Conservation (phyloP, 2,113 vertebrate species). For the Cololabis saira region DNA sequence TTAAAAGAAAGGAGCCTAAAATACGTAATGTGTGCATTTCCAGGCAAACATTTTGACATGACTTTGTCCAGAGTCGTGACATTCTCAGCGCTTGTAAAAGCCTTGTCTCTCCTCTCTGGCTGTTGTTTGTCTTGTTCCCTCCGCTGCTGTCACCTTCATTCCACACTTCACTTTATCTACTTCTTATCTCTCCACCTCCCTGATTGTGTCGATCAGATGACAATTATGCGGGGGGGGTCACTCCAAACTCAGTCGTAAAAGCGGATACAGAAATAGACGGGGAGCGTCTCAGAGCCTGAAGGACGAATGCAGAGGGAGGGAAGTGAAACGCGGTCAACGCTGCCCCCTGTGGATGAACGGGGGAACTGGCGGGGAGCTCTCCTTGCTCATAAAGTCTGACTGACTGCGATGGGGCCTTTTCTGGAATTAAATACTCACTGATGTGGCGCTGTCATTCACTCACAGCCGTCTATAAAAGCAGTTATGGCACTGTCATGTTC, state of each 20-base stretch:
- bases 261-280: constrained; percentile 26
- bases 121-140: constrained; percentile 7
- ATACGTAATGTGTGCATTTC: too few relatives aligned
- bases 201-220: constrained; percentile 47
- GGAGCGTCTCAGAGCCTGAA: constrained; percentile 21
- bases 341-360: constrained; percentile 54
- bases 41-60: too few relatives aligned
- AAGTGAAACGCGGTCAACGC: constrained; percentile 40
- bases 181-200: constrained; percentile 10
- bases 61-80: background rate
- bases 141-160: constrained; percentile 10
- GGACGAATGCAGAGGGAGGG: constrained; percentile 2
- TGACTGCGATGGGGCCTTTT: constrained; percentile 10
- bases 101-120: constrained; percentile 1
- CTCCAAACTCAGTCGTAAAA: constrained; percentile 26
- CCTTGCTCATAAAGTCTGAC: too few relatives aligned
- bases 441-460: constrained; percentile 9
- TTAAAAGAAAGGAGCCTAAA: too few relatives aligned
- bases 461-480: constrained; percentile 5
- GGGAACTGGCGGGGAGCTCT: background rate
- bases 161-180: constrained; percentile 21
- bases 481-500: constrained; percentile 14
- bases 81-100: background rate
- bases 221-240: constrained; percentile 12
- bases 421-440: constrained; percentile 19